Base-by-base conservation (phyloP, 2,797 vertebrate species). In the Peromyscus melanophrys region DNA sequence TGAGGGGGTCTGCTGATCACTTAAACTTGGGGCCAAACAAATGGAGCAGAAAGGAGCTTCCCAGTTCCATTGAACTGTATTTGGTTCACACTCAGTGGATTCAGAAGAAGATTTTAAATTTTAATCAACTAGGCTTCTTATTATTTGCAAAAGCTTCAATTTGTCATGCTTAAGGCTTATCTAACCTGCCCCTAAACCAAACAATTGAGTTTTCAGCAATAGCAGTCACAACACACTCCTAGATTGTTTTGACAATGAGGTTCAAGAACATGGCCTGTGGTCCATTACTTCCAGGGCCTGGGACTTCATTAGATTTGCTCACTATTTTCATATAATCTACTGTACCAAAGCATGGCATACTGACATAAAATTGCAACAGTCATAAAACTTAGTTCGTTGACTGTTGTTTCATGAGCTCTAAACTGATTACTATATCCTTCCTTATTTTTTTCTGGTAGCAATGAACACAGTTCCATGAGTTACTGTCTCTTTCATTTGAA, bases 61-160 rank as follows among this genome's bases (percentile, higher is more conserved):
- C 43, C 83, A 23, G 25, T 90, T 95, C 63, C 40, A 84, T 89
- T 96, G 87, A 92, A 65, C 57, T 95, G 86, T 92, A 77, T 95
- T 85, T 94, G 43, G 78, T 92, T 4, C 4, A 85, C 1, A 49
- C 14, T 95, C 77, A 85, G 40, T 93, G 89, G 91, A 93, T 31
- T 76, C 17, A 43, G 65, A 63, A 92, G 46, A 90, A 93, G 27
- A 84, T 91, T 96, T 97, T 89, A 95, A 81, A 96, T 96, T 77
- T 88, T 92, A 76, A 92, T 59, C 43, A 94, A 65, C 29, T 31
- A 89, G 71, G 31, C 34, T 92, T 96, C 71, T 92, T 94, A 93
- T 94, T 96, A 78, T 78, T 96, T 91, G 34, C 34, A 88, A 90
- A 96, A 91, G 10, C 43, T 92, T 69, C 23, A 82, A 27, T 83